Base-by-base conservation (phyloP, 1,140 invertebrate species). In the Megathymus violae region DNA sequence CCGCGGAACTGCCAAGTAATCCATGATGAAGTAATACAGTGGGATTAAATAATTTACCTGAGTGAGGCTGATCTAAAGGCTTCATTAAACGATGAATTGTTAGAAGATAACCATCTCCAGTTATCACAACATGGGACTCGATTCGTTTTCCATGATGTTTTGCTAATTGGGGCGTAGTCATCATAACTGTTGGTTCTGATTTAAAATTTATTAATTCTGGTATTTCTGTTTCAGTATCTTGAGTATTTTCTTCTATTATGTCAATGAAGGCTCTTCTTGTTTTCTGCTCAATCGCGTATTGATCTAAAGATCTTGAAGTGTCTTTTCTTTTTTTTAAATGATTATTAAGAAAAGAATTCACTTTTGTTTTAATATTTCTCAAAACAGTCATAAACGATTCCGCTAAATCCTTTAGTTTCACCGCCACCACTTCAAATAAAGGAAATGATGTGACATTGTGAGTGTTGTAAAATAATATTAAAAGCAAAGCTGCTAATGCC, bases 21-120 rank as follows among this genome's bases (percentile, higher is more conserved):
- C 96, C 96, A 80, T 97, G 96, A 76, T 96, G 95, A 1, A 96
- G 78, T 31, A 95, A 92, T 4, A 96, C 92, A 41, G 79, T 78
- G 40, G 64, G 27, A 25, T 82, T 60, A 4, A 68, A 41, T 15
- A 82, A 11, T 11, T 78, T 67, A 15, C 6, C 11, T 6, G 16
- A n/a, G 9, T 25, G 36, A 59, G 13, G 15, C 3, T 31, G 3
- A 10, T 22, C 14, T 71, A 81, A 50, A 69, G 86, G 36, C 19
- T 22, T 62, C 13, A 93, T 93, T 64, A 97, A 94, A 27, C 95
- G 89, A 78, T 96, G 95, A 11, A 96, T 41, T 1, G 93, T 94
- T 9, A 86, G 46, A 27, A 82, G 50, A 47, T 84, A 85, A 0
- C 80, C 80, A 51, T 86, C 83, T 50, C 93, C 84, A 0, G 95